Base-by-base conservation (phyloP, 2,888 invertebrate species). In the Thera britannica region DNA sequence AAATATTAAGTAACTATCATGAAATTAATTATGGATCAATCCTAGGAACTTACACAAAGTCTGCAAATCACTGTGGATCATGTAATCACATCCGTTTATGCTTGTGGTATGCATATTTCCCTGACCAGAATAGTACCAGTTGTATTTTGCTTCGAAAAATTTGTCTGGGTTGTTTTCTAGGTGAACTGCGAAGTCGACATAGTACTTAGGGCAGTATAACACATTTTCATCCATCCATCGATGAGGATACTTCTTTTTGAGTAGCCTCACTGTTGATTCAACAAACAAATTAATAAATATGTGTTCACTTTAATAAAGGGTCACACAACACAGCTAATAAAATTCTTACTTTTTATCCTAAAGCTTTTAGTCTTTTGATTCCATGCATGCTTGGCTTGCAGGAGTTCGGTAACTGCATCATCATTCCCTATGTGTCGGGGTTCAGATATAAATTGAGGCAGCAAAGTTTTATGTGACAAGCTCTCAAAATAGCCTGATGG, bases 41-140 rank as follows among this genome's bases (percentile, higher is more conserved):
- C 6, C 5, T 41, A 2, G 44, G 3, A 54, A 92, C 92, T 90
- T 80, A 93, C 94, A 86, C 54, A 92, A 72, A 68, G 76, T 79
- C 73, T 78, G 83, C n/a, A 89, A 84, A 72, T 86, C 84, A 78
- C 92, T 90, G 52, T 88, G 86, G 11, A 94, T 71, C 12, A 93
- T 70, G 73, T 90, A 92, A 59, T 89, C 87, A 1, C 78, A 72
- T 70, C 87, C 87, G 36, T 84, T 72, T n/a, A 90, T 67, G 49
- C 75, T 79, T 0, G 86, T 72, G 0, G 83, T 65, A 8, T 89
- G 86, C 72, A 94, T 70, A 74, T 92, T 94, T 1, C 94, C 94
- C 58, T 83, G 81, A 0, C 94, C 94, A 9, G 88, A 83, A 60
- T 92, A 93, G 73, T 92, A 93, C 94, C 94, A 94, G 75, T 94